A percentile compares a stretch with the other conserved stretches of the same genome.
Evolutionary conservation across 2,113 vertebrate genomes (phyloP).

Genomic region (Hirundichthys speculiger): DNA sequence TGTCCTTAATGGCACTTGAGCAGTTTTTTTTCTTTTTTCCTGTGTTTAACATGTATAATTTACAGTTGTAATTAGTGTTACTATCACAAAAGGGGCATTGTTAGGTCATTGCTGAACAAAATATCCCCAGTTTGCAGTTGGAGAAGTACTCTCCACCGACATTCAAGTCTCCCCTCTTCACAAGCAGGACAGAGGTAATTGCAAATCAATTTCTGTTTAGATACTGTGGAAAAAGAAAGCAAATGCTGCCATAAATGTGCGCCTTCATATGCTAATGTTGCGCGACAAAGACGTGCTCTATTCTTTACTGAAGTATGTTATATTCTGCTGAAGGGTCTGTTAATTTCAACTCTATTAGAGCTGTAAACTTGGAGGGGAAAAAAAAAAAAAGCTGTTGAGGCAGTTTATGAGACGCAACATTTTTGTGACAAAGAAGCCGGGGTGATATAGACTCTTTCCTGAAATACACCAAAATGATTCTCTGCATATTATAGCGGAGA

Average conservation of each 20-base stretch:
- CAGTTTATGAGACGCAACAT: not conserved
- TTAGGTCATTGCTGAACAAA: too few relatives aligned
- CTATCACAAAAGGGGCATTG: too few relatives aligned
- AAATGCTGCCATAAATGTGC: too few relatives aligned
- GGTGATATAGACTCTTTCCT: not conserved
- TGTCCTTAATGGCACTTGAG: constrained; percentile 1
- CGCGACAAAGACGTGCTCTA: not conserved
- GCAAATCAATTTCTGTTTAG: too few relatives aligned
- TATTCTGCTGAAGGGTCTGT: not conserved
- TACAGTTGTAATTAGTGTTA: too few relatives aligned
- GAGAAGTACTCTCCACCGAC: too few relatives aligned
- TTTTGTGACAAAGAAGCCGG: not conserved
- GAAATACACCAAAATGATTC: constrained; percentile 6
- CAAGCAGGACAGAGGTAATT: too few relatives aligned
- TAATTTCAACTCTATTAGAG: not conserved
- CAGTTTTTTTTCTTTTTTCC: too few relatives aligned
- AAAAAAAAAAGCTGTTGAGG: not conserved
- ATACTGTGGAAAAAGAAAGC: too few relatives aligned
- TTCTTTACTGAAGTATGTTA: not conserved
- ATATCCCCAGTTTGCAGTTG: too few relatives aligned
- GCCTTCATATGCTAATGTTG: not conserved
- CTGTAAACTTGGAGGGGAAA: not conserved
- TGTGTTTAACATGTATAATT: too few relatives aligned
- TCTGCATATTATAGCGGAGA: constrained; percentile 14
- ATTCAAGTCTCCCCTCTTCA: too few relatives aligned